Conservation (phyloP, 2,888 invertebrate species). For the Ennomos quercinarius region DNA sequence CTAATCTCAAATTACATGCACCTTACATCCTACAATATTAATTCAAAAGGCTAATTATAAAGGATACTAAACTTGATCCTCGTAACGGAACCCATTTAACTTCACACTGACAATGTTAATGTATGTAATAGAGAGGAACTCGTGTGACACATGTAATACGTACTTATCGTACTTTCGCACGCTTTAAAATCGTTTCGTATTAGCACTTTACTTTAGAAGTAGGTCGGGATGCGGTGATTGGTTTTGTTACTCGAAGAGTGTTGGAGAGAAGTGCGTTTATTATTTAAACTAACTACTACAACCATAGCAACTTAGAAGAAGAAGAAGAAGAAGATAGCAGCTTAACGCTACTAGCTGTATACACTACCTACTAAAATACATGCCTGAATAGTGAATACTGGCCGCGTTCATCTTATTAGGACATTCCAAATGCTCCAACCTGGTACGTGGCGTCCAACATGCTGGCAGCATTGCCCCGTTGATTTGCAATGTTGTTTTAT, state of each 20-base stretch:
- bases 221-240: constrained; percentile 2
- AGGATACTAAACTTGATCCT: constrained; percentile 16
- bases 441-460: too few relatives aligned
- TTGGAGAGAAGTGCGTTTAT: neutral
- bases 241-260: constrained; percentile 1
- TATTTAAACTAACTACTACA: too few relatives aligned
- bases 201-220: constrained; percentile 17
- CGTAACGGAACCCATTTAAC: constrained; percentile 15
- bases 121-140: constrained; percentile 12
- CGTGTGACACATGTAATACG: constrained; percentile 18
- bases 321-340: too few relatives aligned
- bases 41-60: constrained; percentile 14
- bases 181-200: constrained; percentile 27
- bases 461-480: too few relatives aligned
- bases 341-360: too few relatives aligned
- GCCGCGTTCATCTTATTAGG: too few relatives aligned
- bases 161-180: constrained; percentile 33
- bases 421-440: too few relatives aligned
- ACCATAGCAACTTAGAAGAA: too few relatives aligned
- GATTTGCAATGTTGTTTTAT: too few relatives aligned
- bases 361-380: too few relatives aligned
- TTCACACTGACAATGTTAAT: constrained; percentile 12
- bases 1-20: neutral
- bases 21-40: constrained; percentile 3
- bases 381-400: too few relatives aligned